Evolutionary conservation across 2,888 invertebrate genomes (phyloP).

Genomic region (Brachyptera risi): DNA sequence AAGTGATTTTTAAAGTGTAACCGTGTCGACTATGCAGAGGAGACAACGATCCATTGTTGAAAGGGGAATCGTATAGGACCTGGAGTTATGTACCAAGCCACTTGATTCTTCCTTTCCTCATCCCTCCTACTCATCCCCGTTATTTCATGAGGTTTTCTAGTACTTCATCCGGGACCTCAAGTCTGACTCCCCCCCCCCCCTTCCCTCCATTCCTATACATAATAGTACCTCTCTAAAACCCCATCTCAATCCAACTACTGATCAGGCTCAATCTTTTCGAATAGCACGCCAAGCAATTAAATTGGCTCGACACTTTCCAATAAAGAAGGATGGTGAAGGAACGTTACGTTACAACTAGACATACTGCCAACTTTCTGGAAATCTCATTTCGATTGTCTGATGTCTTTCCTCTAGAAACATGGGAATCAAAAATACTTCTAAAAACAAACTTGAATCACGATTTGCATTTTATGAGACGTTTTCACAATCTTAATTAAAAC

Average conservation of each 20-base stretch:
- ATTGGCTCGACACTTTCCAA: constrained; percentile 32
- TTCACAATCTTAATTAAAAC: constrained; percentile 18
- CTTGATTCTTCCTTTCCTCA: constrained; percentile 5
- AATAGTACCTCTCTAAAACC: constrained; percentile 8
- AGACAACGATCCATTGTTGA: constrained; percentile 8
- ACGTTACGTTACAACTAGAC: constrained; percentile 6
- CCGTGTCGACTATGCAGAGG: neutral
- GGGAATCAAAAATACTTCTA: neutral
- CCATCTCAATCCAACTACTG: constrained; percentile 26
- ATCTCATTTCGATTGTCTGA: constrained; percentile 30
- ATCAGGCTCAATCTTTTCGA: constrained; percentile 23
- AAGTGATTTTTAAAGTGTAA: constrained; percentile 49
- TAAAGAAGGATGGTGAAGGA: constrained; percentile 28
- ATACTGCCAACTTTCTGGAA: constrained; percentile 30
- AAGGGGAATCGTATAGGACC: neutral
- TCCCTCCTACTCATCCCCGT: constrained; percentile 11
- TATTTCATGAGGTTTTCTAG: constrained; percentile 26
- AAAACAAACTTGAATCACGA: constrained; percentile 9
- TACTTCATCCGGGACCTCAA: constrained; percentile 17
- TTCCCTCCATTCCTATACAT: constrained; percentile 9
- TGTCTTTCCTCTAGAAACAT: neutral
- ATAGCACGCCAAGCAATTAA: constrained; percentile 31
- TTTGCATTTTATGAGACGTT: constrained; percentile 12
- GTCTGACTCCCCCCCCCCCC: constrained; percentile 7
- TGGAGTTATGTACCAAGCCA: constrained; percentile 3